These are phyloP conservation scores for Erinaceus europaeus DNA, from an alignment of 2,113 vertebrate species.

Conservation along the genomic window DNA sequence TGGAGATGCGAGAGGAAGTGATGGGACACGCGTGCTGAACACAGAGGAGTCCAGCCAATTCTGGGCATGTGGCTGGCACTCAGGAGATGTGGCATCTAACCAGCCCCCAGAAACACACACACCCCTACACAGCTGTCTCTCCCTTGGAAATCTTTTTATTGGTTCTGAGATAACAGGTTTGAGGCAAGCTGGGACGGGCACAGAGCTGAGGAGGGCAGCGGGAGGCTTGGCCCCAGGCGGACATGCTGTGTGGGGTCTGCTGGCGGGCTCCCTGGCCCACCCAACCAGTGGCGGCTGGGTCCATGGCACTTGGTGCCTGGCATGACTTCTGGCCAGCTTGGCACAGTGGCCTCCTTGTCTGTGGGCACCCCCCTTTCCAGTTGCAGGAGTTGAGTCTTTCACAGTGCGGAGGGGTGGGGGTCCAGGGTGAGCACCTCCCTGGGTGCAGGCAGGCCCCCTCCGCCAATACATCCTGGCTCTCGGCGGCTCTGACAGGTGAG, in stretches of 20 bases:
- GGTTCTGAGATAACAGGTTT: constrained; percentile 68
- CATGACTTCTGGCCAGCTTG: constrained; percentile 62
- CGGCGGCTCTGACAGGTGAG: constrained; percentile 72
- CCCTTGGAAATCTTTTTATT: constrained; percentile 69
- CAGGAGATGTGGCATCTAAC: not conserved
- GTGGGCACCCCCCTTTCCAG: constrained; percentile 77
- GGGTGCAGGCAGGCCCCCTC: constrained; percentile 77
- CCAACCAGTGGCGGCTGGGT: constrained; percentile 50
- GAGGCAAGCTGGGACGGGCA: constrained; percentile 66
- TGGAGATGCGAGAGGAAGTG: not conserved
- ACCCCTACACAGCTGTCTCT: not conserved
- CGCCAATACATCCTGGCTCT: constrained; percentile 70
- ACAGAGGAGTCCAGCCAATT: not conserved
- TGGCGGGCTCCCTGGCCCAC: constrained; percentile 64
- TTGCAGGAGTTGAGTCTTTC: constrained; percentile 85
- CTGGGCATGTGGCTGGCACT: not conserved
- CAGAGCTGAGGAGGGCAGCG: constrained; percentile 53
- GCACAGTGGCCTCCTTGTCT: constrained; percentile 58
- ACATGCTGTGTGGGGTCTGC: constrained; percentile 73
- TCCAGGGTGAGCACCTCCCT: constrained; percentile 79
- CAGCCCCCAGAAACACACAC: constrained; percentile 1
- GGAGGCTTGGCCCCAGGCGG: constrained; percentile 48
- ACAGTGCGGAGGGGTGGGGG: constrained; percentile 85
- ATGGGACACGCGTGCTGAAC: rapidly evolving
- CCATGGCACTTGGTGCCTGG: constrained; percentile 60